Percentiles rank a stretch among this genome's conserved stretches.
phyloP scores from a whole-genome alignment of 2,113 vertebrate genomes.

The Hippopotamus amphibius region DNA sequence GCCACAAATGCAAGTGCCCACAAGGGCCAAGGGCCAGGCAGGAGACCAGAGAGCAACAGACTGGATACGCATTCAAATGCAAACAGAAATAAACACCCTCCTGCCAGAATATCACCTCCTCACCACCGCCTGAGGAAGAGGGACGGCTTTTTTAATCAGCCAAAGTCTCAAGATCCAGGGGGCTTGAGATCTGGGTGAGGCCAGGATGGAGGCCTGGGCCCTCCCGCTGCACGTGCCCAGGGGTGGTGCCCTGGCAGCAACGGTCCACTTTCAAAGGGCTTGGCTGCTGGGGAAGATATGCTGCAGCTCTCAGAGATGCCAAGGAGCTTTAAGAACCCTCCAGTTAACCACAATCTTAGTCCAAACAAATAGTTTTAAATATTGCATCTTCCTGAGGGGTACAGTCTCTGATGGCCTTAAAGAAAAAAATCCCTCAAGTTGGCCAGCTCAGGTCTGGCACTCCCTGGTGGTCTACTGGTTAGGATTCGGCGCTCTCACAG shows the following conservation, averaged over 20 bases:
- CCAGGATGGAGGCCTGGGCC: neutral
- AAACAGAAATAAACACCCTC: neutral
- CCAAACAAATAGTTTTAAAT: constrained; percentile 22
- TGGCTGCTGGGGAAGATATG: neutral
- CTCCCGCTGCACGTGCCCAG: neutral
- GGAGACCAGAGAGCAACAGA: neutral
- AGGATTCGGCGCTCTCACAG: neutral
- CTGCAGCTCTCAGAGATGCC: neutral
- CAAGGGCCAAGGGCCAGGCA: neutral
- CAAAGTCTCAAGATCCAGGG: neutral
- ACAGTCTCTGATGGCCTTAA: neutral
- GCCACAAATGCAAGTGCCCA: neutral
- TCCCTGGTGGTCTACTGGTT: neutral
- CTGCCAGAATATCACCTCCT: neutral
- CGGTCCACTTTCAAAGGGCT: neutral
- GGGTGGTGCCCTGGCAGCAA: neutral
- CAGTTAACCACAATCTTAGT: neutral
- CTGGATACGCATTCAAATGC: neutral
- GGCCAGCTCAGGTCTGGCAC: neutral
- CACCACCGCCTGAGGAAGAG: neutral
- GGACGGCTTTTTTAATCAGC: neutral
- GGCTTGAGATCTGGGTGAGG: neutral
- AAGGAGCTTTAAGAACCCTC: neutral
- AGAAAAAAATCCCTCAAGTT: neutral
- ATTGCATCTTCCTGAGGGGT: neutral